These are phyloP conservation scores for Chionis minor DNA, from an alignment of 2,113 vertebrate species.

Conservation along the genomic window DNA sequence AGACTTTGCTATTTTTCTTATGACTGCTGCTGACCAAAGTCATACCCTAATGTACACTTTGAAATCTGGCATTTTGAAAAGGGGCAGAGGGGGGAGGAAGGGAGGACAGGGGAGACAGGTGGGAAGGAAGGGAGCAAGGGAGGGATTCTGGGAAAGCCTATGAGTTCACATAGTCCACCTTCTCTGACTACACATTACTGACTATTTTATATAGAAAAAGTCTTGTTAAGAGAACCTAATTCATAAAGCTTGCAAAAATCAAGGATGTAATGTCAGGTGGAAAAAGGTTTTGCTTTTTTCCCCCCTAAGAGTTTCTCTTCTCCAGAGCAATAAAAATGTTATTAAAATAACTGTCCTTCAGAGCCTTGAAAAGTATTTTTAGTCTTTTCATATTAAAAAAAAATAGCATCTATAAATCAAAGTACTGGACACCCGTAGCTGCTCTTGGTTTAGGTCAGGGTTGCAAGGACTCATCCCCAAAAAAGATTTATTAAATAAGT, in stretches of 20 bases:
- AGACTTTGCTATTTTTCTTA: not conserved
- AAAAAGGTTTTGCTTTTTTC: not conserved
- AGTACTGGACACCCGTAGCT: not conserved
- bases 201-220: not conserved
- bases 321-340: not conserved
- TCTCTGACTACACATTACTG: not conserved
- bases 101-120: not conserved
- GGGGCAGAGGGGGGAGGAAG: not conserved
- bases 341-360: not conserved
- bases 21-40: not conserved
- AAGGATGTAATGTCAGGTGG: not conserved
- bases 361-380: not conserved
- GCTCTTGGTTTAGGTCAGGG: not conserved
- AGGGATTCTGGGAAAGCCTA: not conserved
- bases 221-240: not conserved
- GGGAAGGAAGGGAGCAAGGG: not conserved
- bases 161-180: not conserved
- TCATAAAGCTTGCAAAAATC: not conserved
- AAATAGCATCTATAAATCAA: not conserved
- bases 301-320: not conserved
- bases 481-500: not conserved
- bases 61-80: not conserved
- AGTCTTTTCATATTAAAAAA: not conserved
- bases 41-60: not conserved
- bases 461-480: not conserved